Conservation (phyloP, 2,797 vertebrate genomes). For the Ciconia nigra region DNA sequence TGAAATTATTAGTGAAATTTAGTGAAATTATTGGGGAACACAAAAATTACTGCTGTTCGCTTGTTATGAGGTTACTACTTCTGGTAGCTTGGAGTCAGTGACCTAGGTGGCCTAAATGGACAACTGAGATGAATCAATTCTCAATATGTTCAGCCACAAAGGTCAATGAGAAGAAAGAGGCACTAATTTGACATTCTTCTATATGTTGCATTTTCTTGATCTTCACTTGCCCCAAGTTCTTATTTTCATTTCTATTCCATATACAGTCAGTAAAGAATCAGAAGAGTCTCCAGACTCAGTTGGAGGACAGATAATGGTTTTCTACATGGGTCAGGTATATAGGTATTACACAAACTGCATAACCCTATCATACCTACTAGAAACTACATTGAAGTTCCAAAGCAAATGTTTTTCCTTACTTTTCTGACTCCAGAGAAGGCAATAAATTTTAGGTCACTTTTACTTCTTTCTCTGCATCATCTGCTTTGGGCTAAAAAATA, state of each 20-base stretch:
- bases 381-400: background rate
- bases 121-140: background rate
- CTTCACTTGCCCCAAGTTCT: background rate
- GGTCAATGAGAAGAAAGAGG: background rate
- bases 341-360: background rate
- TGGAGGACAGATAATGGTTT: background rate
- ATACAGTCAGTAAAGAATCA: background rate
- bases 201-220: background rate
- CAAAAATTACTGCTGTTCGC: background rate
- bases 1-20: background rate
- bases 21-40: background rate
- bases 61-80: background rate
- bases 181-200: background rate
- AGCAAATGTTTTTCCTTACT: background rate
- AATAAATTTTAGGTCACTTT: background rate
- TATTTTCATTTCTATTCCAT: background rate
- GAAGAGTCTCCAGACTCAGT: accelerated
- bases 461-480: background rate
- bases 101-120: background rate
- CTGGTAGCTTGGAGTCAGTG: background rate
- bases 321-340: background rate
- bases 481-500: background rate
- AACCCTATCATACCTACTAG: background rate
- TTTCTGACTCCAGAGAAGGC: background rate
- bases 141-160: background rate